phyloP scores from a whole-genome alignment of 2,888 invertebrate genomes.

The Diaprepes abbreviatus region DNA sequence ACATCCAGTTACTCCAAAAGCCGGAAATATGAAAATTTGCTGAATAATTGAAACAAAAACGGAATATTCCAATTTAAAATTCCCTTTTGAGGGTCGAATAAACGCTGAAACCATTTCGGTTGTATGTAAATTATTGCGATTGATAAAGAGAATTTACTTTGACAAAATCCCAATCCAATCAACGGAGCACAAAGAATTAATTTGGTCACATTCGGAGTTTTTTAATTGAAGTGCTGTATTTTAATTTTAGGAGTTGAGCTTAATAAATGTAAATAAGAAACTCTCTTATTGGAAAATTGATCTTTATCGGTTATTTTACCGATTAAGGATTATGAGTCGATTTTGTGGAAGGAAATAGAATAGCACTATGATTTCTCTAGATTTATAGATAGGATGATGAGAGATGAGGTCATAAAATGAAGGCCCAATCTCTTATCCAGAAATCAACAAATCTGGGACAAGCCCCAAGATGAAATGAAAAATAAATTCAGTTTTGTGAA shows the following conservation, averaged over 20 bases:
- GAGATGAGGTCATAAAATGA: too few relatives aligned
- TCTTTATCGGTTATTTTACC: too few relatives aligned
- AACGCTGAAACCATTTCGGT: not conserved
- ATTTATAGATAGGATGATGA: too few relatives aligned
- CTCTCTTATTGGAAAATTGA: not conserved
- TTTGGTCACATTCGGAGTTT: conserved; percentile 2
- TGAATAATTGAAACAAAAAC: not conserved
- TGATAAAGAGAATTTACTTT: conserved; percentile 6
- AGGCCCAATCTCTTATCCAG: too few relatives aligned
- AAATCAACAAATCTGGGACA: too few relatives aligned
- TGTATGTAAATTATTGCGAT: conserved; percentile 15
- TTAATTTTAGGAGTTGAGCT: not conserved
- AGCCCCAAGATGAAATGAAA: too few relatives aligned
- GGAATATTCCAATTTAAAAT: conserved; percentile 7
- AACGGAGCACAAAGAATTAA: conserved; percentile 9
- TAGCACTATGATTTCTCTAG: too few relatives aligned
- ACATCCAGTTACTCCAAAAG: not conserved
- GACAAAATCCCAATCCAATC: conserved; percentile 9
- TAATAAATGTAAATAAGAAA: not conserved
- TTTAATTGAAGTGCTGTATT: conserved; percentile 1
- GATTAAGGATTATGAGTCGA: too few relatives aligned
- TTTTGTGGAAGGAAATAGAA: too few relatives aligned
- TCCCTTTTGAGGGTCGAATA: conserved; percentile 4
- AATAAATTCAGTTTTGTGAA: too few relatives aligned
- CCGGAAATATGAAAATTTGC: not conserved